Percentiles rank a stretch among this genome's conserved stretches.
Evolutionary conservation across 2,888 invertebrate species (phyloP).

Genomic region (Mactromeris polynyma): DNA sequence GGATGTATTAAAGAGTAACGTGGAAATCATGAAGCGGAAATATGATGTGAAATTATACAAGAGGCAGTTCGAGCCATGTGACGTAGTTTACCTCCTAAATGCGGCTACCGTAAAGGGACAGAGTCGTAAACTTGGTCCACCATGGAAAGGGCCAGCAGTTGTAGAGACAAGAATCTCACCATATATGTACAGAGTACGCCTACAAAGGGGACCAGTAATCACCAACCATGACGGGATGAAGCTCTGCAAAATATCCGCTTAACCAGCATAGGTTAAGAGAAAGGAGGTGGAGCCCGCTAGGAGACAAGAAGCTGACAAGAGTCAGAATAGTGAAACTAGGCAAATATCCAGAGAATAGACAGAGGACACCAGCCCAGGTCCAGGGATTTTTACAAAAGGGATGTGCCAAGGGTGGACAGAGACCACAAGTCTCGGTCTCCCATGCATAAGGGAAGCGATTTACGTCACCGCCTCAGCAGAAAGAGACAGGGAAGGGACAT

Average conservation of each 20-base stretch:
- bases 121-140: constrained; percentile 18
- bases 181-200: background rate
- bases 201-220: constrained; percentile 16
- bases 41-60: constrained; percentile 28
- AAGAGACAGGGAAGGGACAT: too few relatives aligned
- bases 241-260: background rate
- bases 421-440: too few relatives aligned
- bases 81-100: constrained; percentile 20
- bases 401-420: too few relatives aligned
- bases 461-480: too few relatives aligned
- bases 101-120: constrained; percentile 7
- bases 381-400: too few relatives aligned
- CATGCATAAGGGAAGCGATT: too few relatives aligned
- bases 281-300: too few relatives aligned
- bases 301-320: too few relatives aligned
- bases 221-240: constrained; percentile 20
- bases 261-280: constrained; percentile 15
- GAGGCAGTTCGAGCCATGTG: constrained; percentile 4
- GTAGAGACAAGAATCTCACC: background rate
- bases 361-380: too few relatives aligned
- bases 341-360: too few relatives aligned
- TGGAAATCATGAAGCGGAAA: constrained; percentile 26
- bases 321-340: too few relatives aligned
- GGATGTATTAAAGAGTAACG: background rate
- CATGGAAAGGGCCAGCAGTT: constrained; percentile 1